Evolutionary conservation across 1,140 invertebrate species (phyloP), one percentile per base, ranked within the genome.

Genomic region (Diachasma alloeum): DNA sequence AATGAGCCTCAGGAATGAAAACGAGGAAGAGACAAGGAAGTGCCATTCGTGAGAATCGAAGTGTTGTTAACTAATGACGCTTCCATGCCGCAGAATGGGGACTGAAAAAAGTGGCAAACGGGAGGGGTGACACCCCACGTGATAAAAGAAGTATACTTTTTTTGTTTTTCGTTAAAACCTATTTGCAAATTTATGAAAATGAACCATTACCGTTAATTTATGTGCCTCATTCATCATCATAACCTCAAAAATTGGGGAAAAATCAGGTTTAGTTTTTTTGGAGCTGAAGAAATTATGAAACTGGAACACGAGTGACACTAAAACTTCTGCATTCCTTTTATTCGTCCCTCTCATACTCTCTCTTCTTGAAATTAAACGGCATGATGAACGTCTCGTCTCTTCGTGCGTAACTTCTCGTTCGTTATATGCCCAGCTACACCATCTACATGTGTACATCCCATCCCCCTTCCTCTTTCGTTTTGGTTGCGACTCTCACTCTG

Each of bases 41-140:
- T 36, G 71, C 48, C 71, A 72, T 72, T 44, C 74, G 72, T 70
- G 75, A 74, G 79, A 76, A 80, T 78, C 80, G 79, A 76, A 83
- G 81, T 81, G 86, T 85, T 85, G 82, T 83, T 87, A 87, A 87
- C 87, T 87, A 87, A 85, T 79, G 80, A 76, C 74, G 71, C 59
- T 63, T 26, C 59, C 24, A 63, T 56, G 19, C 24, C 63, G 22
- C 68, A 48, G 70, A 72, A 68, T 39, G 68, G 39, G 56, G 4
- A 46, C 9, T 67, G 15, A 31, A 31, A 42, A 76, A 70, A n/a
- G 44, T 63, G 36, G 67, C 56, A 48, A 53, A 68, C 19, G 42
- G 42, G 42, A 42, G 46, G 46, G 13, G 26, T 44, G 22, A 31
- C 39, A 19, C 19, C 48, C 48, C n/a, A 6, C n/a, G n/a, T 19